Base-by-base conservation (phyloP, 2,888 invertebrate species). In the Rhagium mordax region DNA sequence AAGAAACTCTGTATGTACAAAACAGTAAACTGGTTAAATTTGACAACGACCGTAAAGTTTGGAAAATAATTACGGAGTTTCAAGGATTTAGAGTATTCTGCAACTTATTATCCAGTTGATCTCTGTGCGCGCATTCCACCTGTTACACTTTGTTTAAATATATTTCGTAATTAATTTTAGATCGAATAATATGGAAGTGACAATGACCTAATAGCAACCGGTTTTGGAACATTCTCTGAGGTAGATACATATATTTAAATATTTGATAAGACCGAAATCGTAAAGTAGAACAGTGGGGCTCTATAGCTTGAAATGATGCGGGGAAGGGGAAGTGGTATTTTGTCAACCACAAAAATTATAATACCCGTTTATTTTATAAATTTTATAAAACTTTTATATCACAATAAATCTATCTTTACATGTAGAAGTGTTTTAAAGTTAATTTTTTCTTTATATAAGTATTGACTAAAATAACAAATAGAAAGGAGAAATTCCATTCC, bases 171-270 rank as follows among this genome's bases (percentile, higher is more conserved):
- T 66, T 71, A 70, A 71, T 72, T 72, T 70, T 20, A 29, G 60
- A 67, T 73, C 73, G 66, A 66, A 71, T 75, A 74, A 71, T 67
- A 53, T 65, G 60, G 53, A 71, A 66, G 71, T 77, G 75, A 72
- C 74, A 72, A 77, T 75, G 75, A 77, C 77, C 77, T 72, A 74
- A 72, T 74, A 62, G 51, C 29, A 72, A 77, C 75, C 72, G 75
- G 77, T 75, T 77, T 48, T 41, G 24, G 70, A 59, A 71, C 48
- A 71, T 59, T 61, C 51, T 62, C 65, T 41, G 16, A 13, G 1
- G 33, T 33, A 65, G 53, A 62, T 74, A 70, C 53, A 55, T 62
- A 55, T 62, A 69, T 71, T 71, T 57, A 71, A 71, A 71, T 74
- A 74, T 51, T 41, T 62, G 70, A 74, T 71, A 70, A 71, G 55